These are phyloP conservation scores for Gnathonemus echidnorhynchus DNA, from an alignment of 2,113 vertebrate species.

Conservation along the genomic window DNA sequence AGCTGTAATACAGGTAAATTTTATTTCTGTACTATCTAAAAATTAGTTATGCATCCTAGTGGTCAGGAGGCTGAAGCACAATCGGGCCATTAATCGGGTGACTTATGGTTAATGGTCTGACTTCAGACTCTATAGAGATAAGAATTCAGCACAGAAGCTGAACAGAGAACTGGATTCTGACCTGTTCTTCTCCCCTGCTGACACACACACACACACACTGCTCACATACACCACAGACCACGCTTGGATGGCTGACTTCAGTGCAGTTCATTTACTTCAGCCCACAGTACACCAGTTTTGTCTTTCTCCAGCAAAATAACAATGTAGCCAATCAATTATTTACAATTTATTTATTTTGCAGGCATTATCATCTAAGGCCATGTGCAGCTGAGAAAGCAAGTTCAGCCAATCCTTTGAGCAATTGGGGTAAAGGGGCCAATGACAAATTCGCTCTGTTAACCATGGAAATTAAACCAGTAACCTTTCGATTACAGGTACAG, in stretches of 20 bases:
- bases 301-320: constrained; percentile 69
- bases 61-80: background rate
- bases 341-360: constrained; percentile 26
- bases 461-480: background rate
- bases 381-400: background rate
- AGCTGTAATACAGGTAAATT: background rate
- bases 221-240: constrained; percentile 5
- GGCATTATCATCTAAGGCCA: constrained; percentile 16
- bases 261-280: constrained; percentile 54
- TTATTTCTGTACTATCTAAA: background rate
- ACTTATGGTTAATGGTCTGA: background rate
- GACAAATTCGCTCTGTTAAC: background rate
- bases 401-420: background rate
- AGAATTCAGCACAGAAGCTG: background rate
- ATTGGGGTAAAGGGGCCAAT: background rate
- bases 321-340: constrained; percentile 21
- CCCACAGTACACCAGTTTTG: constrained; percentile 43
- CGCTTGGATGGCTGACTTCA: background rate
- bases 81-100: background rate
- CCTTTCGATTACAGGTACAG: background rate
- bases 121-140: background rate
- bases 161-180: background rate
- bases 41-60: background rate
- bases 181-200: background rate
- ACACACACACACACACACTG: constrained; percentile 13